These are phyloP conservation scores for Gopherus flavomarginatus DNA, from an alignment of 2,113 vertebrate species.

Conservation along the genomic window DNA sequence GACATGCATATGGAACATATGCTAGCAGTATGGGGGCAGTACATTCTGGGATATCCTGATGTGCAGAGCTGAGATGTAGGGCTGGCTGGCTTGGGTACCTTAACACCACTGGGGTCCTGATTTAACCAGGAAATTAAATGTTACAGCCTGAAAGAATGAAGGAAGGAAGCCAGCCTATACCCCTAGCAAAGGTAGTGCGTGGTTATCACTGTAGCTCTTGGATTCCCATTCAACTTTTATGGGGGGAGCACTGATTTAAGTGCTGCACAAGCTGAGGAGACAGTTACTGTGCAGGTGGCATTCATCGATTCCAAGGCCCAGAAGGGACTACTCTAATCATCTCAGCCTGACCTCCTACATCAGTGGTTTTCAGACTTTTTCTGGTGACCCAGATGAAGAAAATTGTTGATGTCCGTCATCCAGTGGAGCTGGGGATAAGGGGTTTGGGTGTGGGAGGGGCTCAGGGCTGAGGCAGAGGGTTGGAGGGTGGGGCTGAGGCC, in stretches of 20 bases:
- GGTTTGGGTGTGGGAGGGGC: too few species aligned
- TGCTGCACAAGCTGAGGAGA: not conserved
- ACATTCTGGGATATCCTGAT: fast-evolving
- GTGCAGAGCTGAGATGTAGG: not conserved
- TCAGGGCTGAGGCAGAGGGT: too few species aligned
- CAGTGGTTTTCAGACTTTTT: too few species aligned
- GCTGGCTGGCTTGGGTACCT: not conserved
- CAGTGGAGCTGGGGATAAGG: too few species aligned
- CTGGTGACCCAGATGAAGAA: too few species aligned
- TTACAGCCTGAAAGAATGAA: not conserved
- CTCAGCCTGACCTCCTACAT: too few species aligned
- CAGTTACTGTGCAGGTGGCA: not conserved
- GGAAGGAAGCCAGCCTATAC: not conserved
- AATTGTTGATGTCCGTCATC: too few species aligned
- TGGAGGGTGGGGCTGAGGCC: too few species aligned
- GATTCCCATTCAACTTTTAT: not conserved
- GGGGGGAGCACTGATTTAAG: not conserved
- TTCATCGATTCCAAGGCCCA: not conserved
- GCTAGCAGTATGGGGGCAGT: not conserved
- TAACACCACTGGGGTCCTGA: not conserved
- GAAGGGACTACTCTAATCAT: not conserved
- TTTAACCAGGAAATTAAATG: slow-evolving; percentile 8
- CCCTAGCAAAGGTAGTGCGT: not conserved
- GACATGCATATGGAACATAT: not conserved
- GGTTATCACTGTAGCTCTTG: not conserved